Conservation (phyloP, 2,797 vertebrate genomes). For the Leontocebus nigricollis region DNA sequence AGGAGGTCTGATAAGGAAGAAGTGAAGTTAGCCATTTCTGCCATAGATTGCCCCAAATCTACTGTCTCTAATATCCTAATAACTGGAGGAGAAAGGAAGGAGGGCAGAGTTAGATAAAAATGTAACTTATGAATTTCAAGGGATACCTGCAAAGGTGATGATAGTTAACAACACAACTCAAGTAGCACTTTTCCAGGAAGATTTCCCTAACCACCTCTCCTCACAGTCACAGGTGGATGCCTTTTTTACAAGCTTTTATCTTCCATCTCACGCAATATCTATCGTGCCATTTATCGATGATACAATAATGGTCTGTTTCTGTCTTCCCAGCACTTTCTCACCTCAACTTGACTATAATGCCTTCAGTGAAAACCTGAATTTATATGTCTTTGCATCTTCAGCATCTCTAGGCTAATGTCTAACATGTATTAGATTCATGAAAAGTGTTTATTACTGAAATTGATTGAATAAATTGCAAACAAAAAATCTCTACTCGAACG, state of each 20-base stretch:
- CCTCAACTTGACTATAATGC: neutral
- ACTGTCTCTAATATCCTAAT: neutral
- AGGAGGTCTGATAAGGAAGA: neutral
- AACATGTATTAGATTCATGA: neutral
- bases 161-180: neutral
- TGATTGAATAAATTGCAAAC: conserved; percentile 9
- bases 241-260: neutral
- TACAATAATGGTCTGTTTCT: neutral
- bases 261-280: neutral
- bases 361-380: conserved; percentile 8
- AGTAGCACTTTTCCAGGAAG: neutral
- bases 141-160: neutral
- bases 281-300: neutral
- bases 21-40: neutral
- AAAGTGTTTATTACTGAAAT: conserved; percentile 14
- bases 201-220: neutral
- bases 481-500: neutral
- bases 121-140: conserved; percentile 12
- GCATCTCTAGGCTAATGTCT: neutral
- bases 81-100: neutral
- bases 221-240: neutral
- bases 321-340: neutral
- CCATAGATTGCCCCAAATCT: no score
- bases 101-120: neutral
- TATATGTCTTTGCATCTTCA: neutral